Percentiles rank a stretch among this genome's conserved stretches.
Evolutionary conservation across 2,888 invertebrate species (phyloP).

Genomic region (Diarsia dahlii): DNA sequence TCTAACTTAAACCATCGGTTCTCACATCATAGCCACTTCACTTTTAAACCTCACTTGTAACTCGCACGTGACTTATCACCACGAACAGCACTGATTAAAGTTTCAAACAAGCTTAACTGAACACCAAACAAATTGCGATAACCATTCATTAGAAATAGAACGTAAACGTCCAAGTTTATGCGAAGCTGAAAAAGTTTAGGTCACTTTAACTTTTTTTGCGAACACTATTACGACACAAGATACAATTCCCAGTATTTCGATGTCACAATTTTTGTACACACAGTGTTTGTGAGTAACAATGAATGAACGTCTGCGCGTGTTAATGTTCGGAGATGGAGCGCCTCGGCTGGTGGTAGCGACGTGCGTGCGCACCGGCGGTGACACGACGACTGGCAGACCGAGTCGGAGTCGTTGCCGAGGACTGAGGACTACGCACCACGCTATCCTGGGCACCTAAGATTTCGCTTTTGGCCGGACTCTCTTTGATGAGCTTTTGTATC

Average conservation of each 20-base stretch:
- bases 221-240: neutral
- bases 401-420: slow-evolving; percentile 64
- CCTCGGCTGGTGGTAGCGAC: slow-evolving; percentile 12
- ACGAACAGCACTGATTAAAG: slow-evolving; percentile 45
- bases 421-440: slow-evolving; percentile 70
- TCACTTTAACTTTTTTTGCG: slow-evolving; percentile 35
- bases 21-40: slow-evolving; percentile 26
- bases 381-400: slow-evolving; percentile 75
- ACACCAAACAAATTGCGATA: slow-evolving; percentile 41
- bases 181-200: slow-evolving; percentile 47
- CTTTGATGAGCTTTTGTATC: slow-evolving; percentile 28
- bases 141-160: slow-evolving; percentile 58
- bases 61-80: slow-evolving; percentile 45
- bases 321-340: slow-evolving; percentile 36
- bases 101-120: slow-evolving; percentile 50
- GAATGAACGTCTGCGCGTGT: slow-evolving; percentile 62
- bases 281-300: slow-evolving; percentile 37
- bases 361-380: slow-evolving; percentile 70
- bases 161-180: slow-evolving; percentile 53
- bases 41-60: slow-evolving; percentile 1
- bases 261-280: slow-evolving; percentile 23
- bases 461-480: slow-evolving; percentile 36
- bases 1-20: slow-evolving; percentile 32
- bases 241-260: slow-evolving; percentile 3
- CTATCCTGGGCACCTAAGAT: slow-evolving; percentile 67